Evolutionary conservation across 2,888 invertebrate species (phyloP).

Genomic region (Allophyes oxyacanthae): DNA sequence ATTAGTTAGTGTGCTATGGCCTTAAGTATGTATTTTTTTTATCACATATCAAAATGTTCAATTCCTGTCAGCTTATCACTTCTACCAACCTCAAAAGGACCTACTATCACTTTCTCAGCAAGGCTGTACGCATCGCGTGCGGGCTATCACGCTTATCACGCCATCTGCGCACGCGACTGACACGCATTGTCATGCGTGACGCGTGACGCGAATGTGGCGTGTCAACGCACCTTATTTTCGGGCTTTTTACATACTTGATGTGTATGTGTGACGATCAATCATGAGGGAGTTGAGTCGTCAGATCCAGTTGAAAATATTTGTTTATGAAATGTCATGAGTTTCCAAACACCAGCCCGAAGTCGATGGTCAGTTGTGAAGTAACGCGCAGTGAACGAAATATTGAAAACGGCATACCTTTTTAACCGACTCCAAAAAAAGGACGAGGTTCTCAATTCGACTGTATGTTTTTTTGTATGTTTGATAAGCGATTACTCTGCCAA

Average conservation of each 20-base stretch:
- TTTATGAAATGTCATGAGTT: conserved; percentile 9
- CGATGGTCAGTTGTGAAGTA: too few species aligned
- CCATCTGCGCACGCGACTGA: conserved; percentile 57
- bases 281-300: conserved; percentile 50
- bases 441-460: too few species aligned
- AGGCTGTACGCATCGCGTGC: conserved; percentile 44
- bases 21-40: too few species aligned
- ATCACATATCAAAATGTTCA: too few species aligned
- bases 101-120: conserved; percentile 48
- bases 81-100: conserved; percentile 28
- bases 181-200: conserved; percentile 55
- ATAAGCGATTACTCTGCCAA: too few species aligned
- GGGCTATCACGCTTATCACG: conserved; percentile 54
- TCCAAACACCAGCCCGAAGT: too few species aligned
- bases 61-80: conserved; percentile 7
- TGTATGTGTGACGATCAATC: conserved; percentile 53
- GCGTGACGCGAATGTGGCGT: conserved; percentile 62
- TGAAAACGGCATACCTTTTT: too few species aligned
- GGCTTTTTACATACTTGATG: conserved; percentile 55
- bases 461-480: too few species aligned
- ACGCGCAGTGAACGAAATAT: too few species aligned
- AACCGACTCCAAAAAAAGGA: too few species aligned
- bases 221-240: conserved; percentile 62
- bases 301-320: conserved; percentile 11
- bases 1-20: too few species aligned